These are phyloP conservation scores for Acromyrmex charruanus DNA, from an alignment of 1,140 invertebrate species.

Conservation along the genomic window DNA sequence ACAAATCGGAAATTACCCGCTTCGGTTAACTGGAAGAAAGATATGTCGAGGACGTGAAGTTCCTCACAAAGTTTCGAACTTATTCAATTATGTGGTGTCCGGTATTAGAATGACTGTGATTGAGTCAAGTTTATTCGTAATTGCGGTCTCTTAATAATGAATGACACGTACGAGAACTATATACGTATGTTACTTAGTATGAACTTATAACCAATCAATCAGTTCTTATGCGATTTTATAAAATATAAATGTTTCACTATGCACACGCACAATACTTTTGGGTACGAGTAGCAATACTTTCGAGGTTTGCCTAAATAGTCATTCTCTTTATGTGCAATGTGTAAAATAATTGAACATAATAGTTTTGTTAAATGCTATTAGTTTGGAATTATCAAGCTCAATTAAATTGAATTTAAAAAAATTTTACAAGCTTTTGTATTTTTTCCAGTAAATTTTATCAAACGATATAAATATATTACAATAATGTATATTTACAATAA, in stretches of 20 bases:
- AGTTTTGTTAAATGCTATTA: neutral
- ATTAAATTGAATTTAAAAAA: neutral
- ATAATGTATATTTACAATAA: neutral
- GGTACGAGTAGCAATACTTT: neutral
- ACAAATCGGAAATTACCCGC: constrained; percentile 68
- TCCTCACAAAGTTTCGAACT: constrained; percentile 32
- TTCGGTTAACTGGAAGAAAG: constrained; percentile 71
- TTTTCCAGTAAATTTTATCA: neutral
- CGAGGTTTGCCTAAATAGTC: neutral
- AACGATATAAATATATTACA: neutral
- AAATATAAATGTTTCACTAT: constrained; percentile 30
- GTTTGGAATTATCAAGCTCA: neutral
- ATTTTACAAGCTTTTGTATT: neutral
- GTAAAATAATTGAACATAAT: neutral
- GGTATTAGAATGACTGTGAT: constrained; percentile 36
- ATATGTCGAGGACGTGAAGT: constrained; percentile 74
- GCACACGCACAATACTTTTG: constrained; percentile 35
- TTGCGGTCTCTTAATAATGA: neutral
- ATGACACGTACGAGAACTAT: neutral
- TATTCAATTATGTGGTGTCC: constrained; percentile 34
- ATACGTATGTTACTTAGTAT: neutral
- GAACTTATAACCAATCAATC: neutral
- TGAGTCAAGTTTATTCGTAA: constrained; percentile 36
- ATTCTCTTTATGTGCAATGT: neutral
- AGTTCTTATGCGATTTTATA: constrained; percentile 27